phyloP scores from a whole-genome alignment of 2,797 vertebrate genomes.

The Acropternis orthonyx region DNA sequence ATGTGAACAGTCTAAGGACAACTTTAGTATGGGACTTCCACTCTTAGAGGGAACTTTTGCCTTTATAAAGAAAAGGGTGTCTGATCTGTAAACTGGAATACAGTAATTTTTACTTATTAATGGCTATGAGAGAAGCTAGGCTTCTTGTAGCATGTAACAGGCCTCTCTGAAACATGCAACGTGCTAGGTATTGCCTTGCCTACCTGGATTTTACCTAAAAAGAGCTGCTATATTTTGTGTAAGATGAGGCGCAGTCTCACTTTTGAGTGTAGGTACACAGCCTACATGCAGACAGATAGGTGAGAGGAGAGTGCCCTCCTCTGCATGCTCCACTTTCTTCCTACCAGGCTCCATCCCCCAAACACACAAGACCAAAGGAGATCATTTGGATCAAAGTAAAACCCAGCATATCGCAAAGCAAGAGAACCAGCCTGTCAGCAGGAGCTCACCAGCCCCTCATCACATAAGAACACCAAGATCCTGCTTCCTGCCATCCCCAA shows the following conservation, averaged over 20 bases:
- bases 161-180: background rate
- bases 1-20: background rate
- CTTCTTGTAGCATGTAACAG: background rate
- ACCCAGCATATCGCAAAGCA: background rate
- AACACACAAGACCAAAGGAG: background rate
- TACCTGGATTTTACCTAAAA: background rate
- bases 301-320: background rate
- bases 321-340: accelerated
- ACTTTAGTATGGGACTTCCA: background rate
- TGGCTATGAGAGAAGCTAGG: background rate
- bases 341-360: too few species aligned
- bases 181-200: background rate
- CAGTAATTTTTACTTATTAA: background rate
- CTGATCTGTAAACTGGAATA: background rate
- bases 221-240: background rate
- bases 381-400: background rate
- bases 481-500: background rate
- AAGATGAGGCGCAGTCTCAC: background rate
- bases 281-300: accelerated
- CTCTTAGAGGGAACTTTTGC: background rate
- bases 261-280: background rate
- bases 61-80: background rate
- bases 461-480: background rate
- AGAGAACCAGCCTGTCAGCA: background rate
- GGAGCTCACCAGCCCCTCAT: background rate